Base-by-base conservation (phyloP, 2,888 invertebrate genomes). In the Chymomyza procnemis region DNA sequence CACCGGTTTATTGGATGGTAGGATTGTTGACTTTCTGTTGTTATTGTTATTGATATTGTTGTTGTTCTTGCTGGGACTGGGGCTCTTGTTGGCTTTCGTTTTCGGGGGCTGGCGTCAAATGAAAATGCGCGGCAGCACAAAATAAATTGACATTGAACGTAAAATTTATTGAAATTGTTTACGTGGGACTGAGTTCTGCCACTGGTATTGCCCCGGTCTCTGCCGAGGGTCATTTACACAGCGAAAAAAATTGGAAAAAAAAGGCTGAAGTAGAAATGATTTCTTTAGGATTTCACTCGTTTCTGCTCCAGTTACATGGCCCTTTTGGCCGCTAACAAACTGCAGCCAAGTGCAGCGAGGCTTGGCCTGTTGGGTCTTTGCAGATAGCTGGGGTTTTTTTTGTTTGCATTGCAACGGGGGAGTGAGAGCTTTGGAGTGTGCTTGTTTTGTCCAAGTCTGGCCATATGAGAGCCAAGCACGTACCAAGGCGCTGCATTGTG, bases 141-240 rank as follows among this genome's bases (percentile, higher is more conserved):
- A 84, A 84, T 78, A 81, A 81, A 81, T 81, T 81, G 80, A 79
- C 80, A 81, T 81, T 81, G 80, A 84, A 74, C 79, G 76, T 76
- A 69, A 60, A 81, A 81, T 81, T 84, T 84, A 81, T 81, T 81
- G 84, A 81, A 81, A 84, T 84, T 81, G 84, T 79, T 80, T 80
- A 71, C 79, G 77, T 74, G 80, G 75, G 68, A 70, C 18, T 66
- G 73, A 68, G 70, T 71, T 79, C 69, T 76, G 80, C 76, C 70
- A 69, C 66, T 61, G 67, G 3, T n/a, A 8, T 26, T 26, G 21
- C 26, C 12, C 2, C 8, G 55, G 19, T 19, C 34, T 62, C 59
- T 48, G 60, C 22, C 64, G 71, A 68, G 72, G 69, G 74, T 66
- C 54, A 68, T 56, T 58, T 58, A 9, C 16, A 30, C 5, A 26